These are phyloP conservation scores for Scophthalmus maximus DNA, from an alignment of 2,113 vertebrate species.

Conservation along the genomic window DNA sequence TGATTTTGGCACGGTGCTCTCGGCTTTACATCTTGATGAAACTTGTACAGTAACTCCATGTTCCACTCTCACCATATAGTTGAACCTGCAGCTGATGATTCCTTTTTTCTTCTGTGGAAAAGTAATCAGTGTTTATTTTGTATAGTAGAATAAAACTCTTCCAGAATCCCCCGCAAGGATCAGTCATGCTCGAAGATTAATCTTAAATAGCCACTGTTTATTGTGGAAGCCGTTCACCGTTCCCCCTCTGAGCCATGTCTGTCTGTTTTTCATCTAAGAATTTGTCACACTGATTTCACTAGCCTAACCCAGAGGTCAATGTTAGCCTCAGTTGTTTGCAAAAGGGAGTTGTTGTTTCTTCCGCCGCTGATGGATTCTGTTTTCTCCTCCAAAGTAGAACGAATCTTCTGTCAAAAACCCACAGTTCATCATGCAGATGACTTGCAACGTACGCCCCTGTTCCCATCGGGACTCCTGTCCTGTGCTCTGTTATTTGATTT, in stretches of 20 bases:
- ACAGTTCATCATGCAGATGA: constrained; percentile 52
- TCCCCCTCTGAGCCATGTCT: constrained; percentile 4
- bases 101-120: not conserved
- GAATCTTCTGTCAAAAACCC: constrained; percentile 37
- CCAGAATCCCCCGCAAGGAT: no score
- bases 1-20: constrained; percentile 2
- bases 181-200: constrained; percentile 9
- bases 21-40: not conserved
- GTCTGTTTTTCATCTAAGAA: constrained; percentile 10
- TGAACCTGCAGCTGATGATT: constrained; percentile 4
- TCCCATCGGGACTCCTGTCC: constrained; percentile 52
- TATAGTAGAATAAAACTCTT: no score
- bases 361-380: constrained; percentile 18
- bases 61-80: not conserved
- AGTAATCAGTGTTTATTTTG: not conserved
- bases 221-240: not conserved
- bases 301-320: constrained; percentile 5
- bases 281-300: constrained; percentile 23
- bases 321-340: not conserved
- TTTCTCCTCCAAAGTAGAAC: constrained; percentile 21
- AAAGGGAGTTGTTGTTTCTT: constrained; percentile 11
- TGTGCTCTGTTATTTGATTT: constrained; percentile 28
- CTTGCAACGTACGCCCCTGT: constrained; percentile 7
- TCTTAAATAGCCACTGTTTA: not conserved
- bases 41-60: not conserved